A percentile compares a stretch with the other conserved stretches of the same genome.
These are phyloP conservation scores for Setophaga petechia DNA, from an alignment of 2,113 vertebrate species.

Conservation along the genomic window DNA sequence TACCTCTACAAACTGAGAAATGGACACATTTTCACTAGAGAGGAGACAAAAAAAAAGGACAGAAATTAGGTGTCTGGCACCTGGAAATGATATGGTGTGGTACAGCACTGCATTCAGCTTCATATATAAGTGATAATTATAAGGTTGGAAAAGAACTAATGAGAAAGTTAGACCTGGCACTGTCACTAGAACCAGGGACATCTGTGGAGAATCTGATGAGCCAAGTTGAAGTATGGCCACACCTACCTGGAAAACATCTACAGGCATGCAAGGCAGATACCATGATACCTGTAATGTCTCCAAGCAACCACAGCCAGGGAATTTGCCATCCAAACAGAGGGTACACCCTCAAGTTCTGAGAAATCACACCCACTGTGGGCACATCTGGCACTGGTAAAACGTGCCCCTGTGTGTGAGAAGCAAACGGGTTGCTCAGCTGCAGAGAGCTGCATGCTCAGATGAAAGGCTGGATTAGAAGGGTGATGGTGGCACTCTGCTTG, in stretches of 20 bases:
- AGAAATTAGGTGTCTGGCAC: slow-evolving; percentile 53
- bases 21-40: neutral
- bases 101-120: slow-evolving; percentile 1
- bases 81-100: slow-evolving; percentile 43
- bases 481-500: neutral
- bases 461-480: neutral
- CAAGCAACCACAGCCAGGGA: slow-evolving; percentile 30
- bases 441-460: neutral
- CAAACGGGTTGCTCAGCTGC: neutral
- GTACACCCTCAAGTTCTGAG: slow-evolving; percentile 50
- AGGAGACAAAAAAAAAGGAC: neutral
- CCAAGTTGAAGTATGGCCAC: slow-evolving; percentile 27
- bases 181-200: slow-evolving; percentile 36
- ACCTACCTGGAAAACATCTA: slow-evolving; percentile 55
- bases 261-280: slow-evolving; percentile 49
- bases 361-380: slow-evolving; percentile 49
- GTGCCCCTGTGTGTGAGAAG: neutral
- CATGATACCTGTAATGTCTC: slow-evolving; percentile 38
- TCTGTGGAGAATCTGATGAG: slow-evolving; percentile 58
- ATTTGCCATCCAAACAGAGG: slow-evolving; percentile 39
- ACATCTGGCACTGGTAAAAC: slow-evolving; percentile 5
- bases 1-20: neutral
- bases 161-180: slow-evolving; percentile 33
- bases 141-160: slow-evolving; percentile 47
- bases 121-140: slow-evolving; percentile 24